phyloP scores from a whole-genome alignment of 2,888 invertebrate species.

The Noctua janthina region DNA sequence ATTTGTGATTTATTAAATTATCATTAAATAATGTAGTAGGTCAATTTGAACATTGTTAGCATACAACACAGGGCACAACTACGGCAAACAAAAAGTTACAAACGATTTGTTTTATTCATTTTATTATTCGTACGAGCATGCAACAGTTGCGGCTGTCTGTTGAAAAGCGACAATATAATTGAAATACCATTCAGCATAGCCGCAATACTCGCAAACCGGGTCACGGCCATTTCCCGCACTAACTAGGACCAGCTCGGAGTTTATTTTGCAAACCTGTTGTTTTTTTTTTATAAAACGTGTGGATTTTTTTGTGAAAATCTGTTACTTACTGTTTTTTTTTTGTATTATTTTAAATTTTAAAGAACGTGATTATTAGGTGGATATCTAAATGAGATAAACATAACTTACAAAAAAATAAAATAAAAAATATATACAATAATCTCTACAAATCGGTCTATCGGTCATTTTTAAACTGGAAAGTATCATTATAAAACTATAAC shows the following conservation, averaged over 20 bases:
- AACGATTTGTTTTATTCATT: not conserved
- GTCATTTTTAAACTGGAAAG: not conserved
- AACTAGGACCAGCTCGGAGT: not conserved
- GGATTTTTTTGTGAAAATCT: not conserved
- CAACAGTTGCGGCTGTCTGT: constrained; percentile 34
- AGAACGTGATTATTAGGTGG: too few species aligned
- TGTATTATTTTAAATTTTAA: too few species aligned
- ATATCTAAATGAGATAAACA: too few species aligned
- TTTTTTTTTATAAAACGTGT: not conserved
- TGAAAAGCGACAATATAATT: constrained; percentile 19
- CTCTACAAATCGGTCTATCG: not conserved
- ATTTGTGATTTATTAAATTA: not conserved
- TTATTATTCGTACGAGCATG: constrained; percentile 3
- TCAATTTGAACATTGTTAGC: not conserved
- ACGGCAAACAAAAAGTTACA: not conserved
- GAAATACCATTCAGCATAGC: constrained; percentile 10
- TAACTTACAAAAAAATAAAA: too few species aligned
- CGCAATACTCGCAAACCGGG: not conserved
- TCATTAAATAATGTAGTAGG: not conserved
- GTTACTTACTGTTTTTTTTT: too few species aligned
- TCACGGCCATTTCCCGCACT: constrained; percentile 7
- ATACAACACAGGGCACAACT: not conserved
- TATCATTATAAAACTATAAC: not conserved
- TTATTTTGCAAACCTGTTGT: not conserved
- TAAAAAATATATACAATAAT: not conserved